Evolutionary conservation across 2,797 vertebrate species (phyloP).

Genomic region (Novumbra hubbsi): DNA sequence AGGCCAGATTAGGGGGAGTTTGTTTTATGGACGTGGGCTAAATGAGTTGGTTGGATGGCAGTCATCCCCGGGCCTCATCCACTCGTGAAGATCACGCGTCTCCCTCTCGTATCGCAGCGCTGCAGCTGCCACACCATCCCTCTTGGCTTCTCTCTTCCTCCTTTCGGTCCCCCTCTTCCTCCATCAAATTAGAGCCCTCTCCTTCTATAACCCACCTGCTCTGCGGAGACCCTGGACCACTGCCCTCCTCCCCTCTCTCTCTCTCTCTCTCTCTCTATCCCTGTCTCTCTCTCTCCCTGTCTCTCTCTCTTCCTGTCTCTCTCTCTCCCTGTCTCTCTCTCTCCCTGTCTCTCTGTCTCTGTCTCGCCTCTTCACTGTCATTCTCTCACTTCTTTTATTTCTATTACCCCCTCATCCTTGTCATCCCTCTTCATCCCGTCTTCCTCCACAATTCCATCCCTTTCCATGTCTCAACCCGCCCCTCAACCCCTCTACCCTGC

Average conservation of each 20-base stretch:
- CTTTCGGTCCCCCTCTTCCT: constrained; percentile 25
- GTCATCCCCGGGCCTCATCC: constrained; percentile 30
- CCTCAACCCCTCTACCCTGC: constrained; percentile 11
- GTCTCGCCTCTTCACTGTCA: constrained; percentile 40
- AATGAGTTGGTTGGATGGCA: constrained; percentile 72
- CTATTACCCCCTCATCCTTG: constrained; percentile 28
- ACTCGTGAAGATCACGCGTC: constrained; percentile 65
- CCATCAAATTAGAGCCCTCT: constrained; percentile 62
- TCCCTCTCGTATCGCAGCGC: constrained; percentile 67
- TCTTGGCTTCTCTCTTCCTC: constrained; percentile 53
- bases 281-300: constrained; percentile 40
- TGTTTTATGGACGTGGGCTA: constrained; percentile 70
- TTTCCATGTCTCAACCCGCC: constrained; percentile 48
- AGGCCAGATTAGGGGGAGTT: constrained; percentile 68
- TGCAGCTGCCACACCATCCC: constrained; percentile 60
- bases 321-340: constrained; percentile 49
- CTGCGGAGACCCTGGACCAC: background rate
- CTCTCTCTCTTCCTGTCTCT: constrained; percentile 48
- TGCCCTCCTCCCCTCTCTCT: background rate
- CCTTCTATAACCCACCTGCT: background rate
- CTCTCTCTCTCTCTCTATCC: constrained; percentile 62
- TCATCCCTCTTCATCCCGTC: background rate
- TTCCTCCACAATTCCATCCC: constrained; percentile 46
- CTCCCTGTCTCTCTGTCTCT: constrained; percentile 26
- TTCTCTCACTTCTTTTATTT: constrained; percentile 42